Conservation (phyloP, 2,888 invertebrate genomes). For the Strigamia maritima region DNA sequence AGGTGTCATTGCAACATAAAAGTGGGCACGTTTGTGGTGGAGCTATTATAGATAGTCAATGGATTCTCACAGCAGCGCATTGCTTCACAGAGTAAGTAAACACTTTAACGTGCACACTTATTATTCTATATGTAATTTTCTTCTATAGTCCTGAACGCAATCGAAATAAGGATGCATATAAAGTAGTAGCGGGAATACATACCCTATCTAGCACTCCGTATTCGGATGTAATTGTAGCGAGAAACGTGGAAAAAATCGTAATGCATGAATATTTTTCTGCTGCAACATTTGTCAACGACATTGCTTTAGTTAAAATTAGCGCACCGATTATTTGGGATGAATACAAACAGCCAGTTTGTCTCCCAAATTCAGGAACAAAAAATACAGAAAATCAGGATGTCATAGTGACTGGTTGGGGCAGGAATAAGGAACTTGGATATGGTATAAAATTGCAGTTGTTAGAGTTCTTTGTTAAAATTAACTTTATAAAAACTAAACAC, state of each 20-base stretch:
- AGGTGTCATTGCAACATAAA: constrained; percentile 37
- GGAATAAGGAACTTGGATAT: constrained; percentile 67
- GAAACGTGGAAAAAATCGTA: constrained; percentile 58
- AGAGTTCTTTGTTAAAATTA: not conserved
- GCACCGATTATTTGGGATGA: constrained; percentile 65
- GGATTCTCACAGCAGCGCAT: constrained; percentile 36
- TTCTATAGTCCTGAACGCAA: not conserved
- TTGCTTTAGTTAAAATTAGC: constrained; percentile 69
- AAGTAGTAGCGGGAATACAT: constrained; percentile 20
- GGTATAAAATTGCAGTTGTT: constrained; percentile 52
- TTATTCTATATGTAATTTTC: not conserved
- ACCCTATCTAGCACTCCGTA: constrained; percentile 7
- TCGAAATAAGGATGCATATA: not conserved
- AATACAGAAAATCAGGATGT: constrained; percentile 61
- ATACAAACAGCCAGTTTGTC: constrained; percentile 72
- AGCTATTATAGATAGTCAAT: constrained; percentile 17
- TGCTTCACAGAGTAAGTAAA: constrained; percentile 34
- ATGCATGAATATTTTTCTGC: constrained; percentile 74
- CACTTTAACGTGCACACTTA: not conserved
- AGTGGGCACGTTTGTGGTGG: constrained; percentile 36
- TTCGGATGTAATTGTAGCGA: constrained; percentile 53
- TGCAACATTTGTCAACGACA: constrained; percentile 59
- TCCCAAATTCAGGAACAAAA: constrained; percentile 59
- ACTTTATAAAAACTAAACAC: not conserved
- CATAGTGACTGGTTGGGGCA: constrained; percentile 82